Conservation (phyloP, 2,113 vertebrate species). For the Montifringilla adamsi region DNA sequence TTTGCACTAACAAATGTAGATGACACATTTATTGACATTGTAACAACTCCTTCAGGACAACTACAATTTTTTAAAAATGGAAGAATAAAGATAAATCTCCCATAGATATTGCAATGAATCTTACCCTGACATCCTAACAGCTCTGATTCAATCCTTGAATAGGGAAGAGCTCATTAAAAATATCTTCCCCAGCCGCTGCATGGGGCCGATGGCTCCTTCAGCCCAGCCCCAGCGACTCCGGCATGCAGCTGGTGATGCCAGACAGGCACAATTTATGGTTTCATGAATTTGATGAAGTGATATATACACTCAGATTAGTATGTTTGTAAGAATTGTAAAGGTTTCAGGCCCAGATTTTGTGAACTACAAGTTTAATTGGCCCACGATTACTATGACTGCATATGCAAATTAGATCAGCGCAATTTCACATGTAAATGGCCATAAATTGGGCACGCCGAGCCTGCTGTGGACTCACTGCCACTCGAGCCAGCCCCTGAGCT, state of each 20-base stretch:
- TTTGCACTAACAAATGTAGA: conserved; percentile 56
- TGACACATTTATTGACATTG: conserved; percentile 49
- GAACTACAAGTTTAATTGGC: conserved; percentile 62
- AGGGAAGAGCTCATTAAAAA: conserved; percentile 66
- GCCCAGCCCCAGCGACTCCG: conserved; percentile 33
- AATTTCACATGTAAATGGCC: conserved; percentile 53
- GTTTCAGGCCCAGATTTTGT: conserved; percentile 50
- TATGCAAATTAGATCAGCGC: conserved; percentile 44
- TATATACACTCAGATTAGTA: conserved; percentile 46
- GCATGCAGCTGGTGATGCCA: conserved; percentile 54
- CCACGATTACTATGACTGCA: conserved; percentile 19
- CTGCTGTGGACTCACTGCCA: not conserved
- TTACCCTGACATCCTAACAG: conserved; percentile 58
- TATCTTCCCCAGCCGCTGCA: conserved; percentile 48
- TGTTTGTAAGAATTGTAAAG: conserved; percentile 50
- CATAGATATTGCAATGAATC: conserved; percentile 61
- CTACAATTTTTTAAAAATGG: not conserved
- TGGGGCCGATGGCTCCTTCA: conserved; percentile 56
- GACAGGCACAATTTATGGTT: conserved; percentile 59
- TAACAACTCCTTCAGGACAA: conserved; percentile 69
- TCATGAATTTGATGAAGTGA: conserved; percentile 70
- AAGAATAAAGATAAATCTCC: conserved; percentile 61
- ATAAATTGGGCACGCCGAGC: not conserved
- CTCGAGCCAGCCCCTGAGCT: not conserved
- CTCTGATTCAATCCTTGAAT: conserved; percentile 58